Evolutionary conservation across 2,888 invertebrate species (phyloP).

Genomic region (Lottia gigantea): DNA sequence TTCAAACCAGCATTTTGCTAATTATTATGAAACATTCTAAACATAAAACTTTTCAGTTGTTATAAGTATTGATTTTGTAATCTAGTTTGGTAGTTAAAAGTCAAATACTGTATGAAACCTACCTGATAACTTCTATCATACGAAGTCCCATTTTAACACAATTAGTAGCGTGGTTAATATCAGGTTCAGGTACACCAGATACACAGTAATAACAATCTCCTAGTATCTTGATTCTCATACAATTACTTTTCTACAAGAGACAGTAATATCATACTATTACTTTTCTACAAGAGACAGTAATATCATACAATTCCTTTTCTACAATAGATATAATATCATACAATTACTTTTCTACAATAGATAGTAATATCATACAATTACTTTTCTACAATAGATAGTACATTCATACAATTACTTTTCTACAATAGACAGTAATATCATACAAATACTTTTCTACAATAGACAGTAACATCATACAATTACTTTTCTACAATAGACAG

Average conservation of each 20-base stretch:
- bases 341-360: background rate
- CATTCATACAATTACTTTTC: too few species aligned
- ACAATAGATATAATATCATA: background rate
- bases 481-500: too few species aligned
- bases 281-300: slow-evolving; percentile 60
- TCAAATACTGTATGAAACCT: slow-evolving; percentile 18
- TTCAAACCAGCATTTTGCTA: too few species aligned
- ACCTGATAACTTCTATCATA: slow-evolving; percentile 70
- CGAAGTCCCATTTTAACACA: slow-evolving; percentile 70
- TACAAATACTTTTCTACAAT: too few species aligned
- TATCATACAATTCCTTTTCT: too few species aligned
- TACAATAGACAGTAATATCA: too few species aligned
- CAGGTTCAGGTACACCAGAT: slow-evolving; percentile 67
- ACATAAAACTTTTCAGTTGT: too few species aligned
- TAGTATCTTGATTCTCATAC: slow-evolving; percentile 70
- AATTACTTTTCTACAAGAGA: slow-evolving; percentile 66
- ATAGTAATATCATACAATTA: background rate
- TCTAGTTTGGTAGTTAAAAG: too few species aligned
- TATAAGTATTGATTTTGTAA: too few species aligned
- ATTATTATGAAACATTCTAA: too few species aligned
- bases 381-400: too few species aligned
- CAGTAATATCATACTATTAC: slow-evolving; percentile 62
- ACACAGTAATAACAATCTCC: slow-evolving; percentile 71
- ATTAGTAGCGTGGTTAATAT: slow-evolving; percentile 68
- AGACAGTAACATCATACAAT: too few species aligned